Base-by-base conservation (phyloP, 1,140 invertebrate species). In the Radopholus similis region DNA sequence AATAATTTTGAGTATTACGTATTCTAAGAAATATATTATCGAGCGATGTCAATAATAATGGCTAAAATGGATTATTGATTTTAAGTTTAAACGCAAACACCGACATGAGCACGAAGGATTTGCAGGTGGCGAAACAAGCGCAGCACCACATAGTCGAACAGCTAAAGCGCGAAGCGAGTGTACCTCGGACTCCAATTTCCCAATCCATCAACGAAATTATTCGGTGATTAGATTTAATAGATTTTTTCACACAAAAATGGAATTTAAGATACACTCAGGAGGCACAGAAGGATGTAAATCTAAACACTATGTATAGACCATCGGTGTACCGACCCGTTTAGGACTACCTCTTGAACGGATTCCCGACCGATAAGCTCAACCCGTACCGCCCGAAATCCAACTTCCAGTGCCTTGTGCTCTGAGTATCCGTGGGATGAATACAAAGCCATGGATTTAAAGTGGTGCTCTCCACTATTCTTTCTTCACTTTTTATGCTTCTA, bases 361-460 rank as follows among this genome's bases (percentile, higher is more conserved):
- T 78, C 37, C 72, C 76, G 13, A 76, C 69, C 23, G 78, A 78
- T 37, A 78, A 78, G 54, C 69, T 81, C 68, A 78, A 78, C 44
- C 77, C 77, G 23, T 78, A 79, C 60, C 76, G 77, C 26, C 78
- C 78, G 11, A 78, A 78, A 51, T 75, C 74, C 34, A 70, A 38
- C 23, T 76, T 78, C 64, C 76, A 78, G 49, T 78, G 77, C 40
- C 68, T 34, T 15, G 18, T 80, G 26, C 32, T 78, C 40, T 78
- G 55, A 77, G n/a, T n/a, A n/a, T n/a, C n/a, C n/a, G n/a, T n/a
- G n/a, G n/a, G n/a, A n/a, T n/a, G n/a, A n/a, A n/a, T n/a, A n/a
- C n/a, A n/a, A n/a, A n/a, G n/a, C n/a, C n/a, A n/a, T n/a, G n/a
- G n/a, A n/a, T n/a, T n/a, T n/a, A n/a, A n/a, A n/a, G n/a, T n/a